phyloP scores from a whole-genome alignment of 2,797 vertebrate genomes.

The Centropyge bicolor region DNA sequence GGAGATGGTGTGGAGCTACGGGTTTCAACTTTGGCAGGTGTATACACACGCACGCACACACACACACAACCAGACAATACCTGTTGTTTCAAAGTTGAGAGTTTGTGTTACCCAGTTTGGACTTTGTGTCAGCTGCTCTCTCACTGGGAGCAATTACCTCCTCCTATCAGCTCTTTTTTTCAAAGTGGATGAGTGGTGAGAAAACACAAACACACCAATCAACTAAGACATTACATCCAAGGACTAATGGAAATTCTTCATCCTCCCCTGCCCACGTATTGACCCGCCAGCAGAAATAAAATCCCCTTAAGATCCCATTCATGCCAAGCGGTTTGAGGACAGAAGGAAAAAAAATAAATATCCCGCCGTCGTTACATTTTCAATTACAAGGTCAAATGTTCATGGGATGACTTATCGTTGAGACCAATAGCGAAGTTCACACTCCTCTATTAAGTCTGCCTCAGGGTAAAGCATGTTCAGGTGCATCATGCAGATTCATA shows the following conservation, averaged over 20 bases:
- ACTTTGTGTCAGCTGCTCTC: constrained; percentile 52
- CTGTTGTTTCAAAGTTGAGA: constrained; percentile 53
- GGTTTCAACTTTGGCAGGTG: constrained; percentile 57
- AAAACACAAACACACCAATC: constrained; percentile 38
- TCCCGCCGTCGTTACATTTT: constrained; percentile 36
- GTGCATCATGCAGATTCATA: constrained; percentile 45
- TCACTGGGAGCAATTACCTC: constrained; percentile 42
- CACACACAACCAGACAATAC: constrained; percentile 36
- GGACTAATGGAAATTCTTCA: constrained; percentile 27
- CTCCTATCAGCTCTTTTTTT: constrained; percentile 22
- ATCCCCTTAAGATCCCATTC: constrained; percentile 57
- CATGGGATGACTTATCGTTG: constrained; percentile 30
- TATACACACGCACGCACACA: constrained; percentile 15
- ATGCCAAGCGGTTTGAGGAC: constrained; percentile 29
- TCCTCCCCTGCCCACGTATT: constrained; percentile 46
- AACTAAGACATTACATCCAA: constrained; percentile 36
- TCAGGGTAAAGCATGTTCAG: constrained; percentile 20
- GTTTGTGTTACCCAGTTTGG: constrained; percentile 78
- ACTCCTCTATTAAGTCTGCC: constrained; percentile 38
- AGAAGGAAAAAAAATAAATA: constrained; percentile 19
- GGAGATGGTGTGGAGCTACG: constrained; percentile 77
- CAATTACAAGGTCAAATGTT: constrained; percentile 57
- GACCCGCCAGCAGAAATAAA: constrained; percentile 57
- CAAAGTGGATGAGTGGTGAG: constrained; percentile 1
- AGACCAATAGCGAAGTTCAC: constrained; percentile 39